Base-by-base conservation (phyloP, 2,888 invertebrate genomes). In the Idaea dimidiata region DNA sequence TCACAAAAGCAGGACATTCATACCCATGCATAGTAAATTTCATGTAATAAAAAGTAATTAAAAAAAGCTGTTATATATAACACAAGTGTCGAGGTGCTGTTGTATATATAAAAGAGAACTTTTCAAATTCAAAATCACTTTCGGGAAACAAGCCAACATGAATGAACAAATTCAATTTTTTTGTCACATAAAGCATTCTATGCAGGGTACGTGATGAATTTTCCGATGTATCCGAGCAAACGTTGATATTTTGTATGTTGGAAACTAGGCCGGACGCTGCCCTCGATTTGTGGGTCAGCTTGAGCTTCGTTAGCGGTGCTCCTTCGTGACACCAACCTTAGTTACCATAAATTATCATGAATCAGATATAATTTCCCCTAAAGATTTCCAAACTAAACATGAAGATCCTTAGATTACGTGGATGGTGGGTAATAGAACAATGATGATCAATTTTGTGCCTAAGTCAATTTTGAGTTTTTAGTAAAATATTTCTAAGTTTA, bases 231-330 rank as follows among this genome's bases (percentile, higher is more conserved):
- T 69, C 64, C 59, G 57, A 63, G 64, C 60, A 58, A 63, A 65
- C 59, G 65, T 58, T 55, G 61, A 66, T 65, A 70, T 72, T 72
- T 70, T 63, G 64, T 69, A 66, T 70, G 66, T 64, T 68, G 66
- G 66, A 66, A 77, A 80, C 18, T 56, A 56, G 56, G 56, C 54
- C 54, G 43, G 54, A 56, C 79, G 75, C 65, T 71, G 72, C 67
- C 73, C 75, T 75, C 65, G 69, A 75, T 76, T 65, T 72, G 68
- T 68, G 72, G 79, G 79, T 74, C 77, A 76, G 71, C 72, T 71
- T 5, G 64, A 72, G 67, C 69, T 62, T 66, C 62, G 61, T 62
- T 66, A 59, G 18, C 16, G 14, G 14, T 14, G 18, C 17, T 17
- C 18, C 56, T 18, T 56, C 56, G 18, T 53, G 56, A 17, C 17